Evolutionary conservation across 2,888 invertebrate genomes (phyloP), one percentile per base, ranked within the genome.

Genomic region (Rotaria macrura): DNA sequence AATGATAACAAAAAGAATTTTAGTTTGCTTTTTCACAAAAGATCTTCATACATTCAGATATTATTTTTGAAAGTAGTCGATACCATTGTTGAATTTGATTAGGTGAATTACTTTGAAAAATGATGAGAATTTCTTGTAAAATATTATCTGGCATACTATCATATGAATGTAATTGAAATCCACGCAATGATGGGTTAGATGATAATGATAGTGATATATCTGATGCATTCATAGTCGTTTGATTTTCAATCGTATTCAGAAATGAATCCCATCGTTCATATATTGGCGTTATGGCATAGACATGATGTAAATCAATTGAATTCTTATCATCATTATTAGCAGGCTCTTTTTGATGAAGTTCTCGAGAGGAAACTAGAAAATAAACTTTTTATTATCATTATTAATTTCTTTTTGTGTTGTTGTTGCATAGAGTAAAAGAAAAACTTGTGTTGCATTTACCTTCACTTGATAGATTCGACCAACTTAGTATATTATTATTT

Each of bases 71-170:
- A 43, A 79, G 79, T 43, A 79, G 12, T 79, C 20, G 25, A 79
- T 43, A 79, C 79, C 79, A 79, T 79, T 43, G 40, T n/a, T 79
- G 20, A 25, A 79, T 79, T 79, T 79, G 79, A 79, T n/a, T 43
- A 2, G 79, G 43, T n/a, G 34, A 1, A 79, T 43, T 79, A n/a
- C 43, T 79, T 79, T 79, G 79, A 79, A 79, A 79, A 43, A 43
- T n/a, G 14, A 79, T n/a, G 6, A 25, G 40, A 43, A 79, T 79
- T 10, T 79, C 79, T 79, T 79, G 79, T 43, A 79, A 43, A 79
- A 25, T 79, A 79, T 43, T 79, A n/a, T 79, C 43, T 25, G 40
- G 3, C 14, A n/a, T 43, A 43, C 12, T 43, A 1, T 79, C 79
- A 43, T 43, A 79, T 23, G 79, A n/a, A 43, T 79, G 34, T n/a